Evolutionary conservation across 2,113 vertebrate genomes (phyloP).

Genomic region (Neolamprologus ventralis): DNA sequence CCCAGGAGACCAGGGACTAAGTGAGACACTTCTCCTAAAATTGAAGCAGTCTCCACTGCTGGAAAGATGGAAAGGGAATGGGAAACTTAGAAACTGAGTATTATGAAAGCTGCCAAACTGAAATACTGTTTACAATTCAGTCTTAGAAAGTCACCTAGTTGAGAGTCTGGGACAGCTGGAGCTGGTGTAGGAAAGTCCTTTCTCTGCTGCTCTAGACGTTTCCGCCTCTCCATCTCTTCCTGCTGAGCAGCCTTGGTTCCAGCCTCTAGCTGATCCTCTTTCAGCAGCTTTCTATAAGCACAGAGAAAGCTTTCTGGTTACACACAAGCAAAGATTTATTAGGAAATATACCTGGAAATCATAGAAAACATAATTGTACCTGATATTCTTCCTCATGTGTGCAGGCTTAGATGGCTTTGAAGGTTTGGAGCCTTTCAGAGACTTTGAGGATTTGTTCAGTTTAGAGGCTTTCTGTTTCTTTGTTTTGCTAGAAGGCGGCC

Average conservation of each 20-base stretch:
- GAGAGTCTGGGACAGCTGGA: conserved; percentile 36
- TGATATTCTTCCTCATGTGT: conserved; percentile 97
- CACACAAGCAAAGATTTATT: neutral
- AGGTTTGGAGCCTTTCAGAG: conserved; percentile 65
- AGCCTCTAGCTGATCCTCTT: conserved; percentile 93
- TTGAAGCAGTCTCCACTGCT: conserved; percentile 75
- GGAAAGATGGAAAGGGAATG: neutral
- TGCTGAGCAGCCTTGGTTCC: conserved; percentile 97
- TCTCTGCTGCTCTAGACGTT: conserved; percentile 92
- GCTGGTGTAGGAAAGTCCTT: conserved; percentile 86
- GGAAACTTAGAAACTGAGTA: neutral
- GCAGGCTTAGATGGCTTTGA: conserved; percentile 83
- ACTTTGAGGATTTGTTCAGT: conserved; percentile 55
- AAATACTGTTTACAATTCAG: neutral
- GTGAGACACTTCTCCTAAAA: conserved; percentile 80
- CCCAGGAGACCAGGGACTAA: conserved; percentile 73
- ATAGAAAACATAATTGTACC: conserved; percentile 60
- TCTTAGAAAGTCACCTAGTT: conserved; percentile 40
- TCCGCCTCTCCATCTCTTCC: conserved; percentile 92
- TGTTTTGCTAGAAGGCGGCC: conserved; percentile 72
- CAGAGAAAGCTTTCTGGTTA: neutral
- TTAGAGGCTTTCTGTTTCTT: conserved; percentile 79
- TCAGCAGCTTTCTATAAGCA: conserved; percentile 83
- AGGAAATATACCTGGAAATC: neutral
- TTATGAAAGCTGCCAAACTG: neutral